Evolutionary conservation across 1,140 invertebrate genomes (phyloP).

Genomic region (Papilio aristodemus): DNA sequence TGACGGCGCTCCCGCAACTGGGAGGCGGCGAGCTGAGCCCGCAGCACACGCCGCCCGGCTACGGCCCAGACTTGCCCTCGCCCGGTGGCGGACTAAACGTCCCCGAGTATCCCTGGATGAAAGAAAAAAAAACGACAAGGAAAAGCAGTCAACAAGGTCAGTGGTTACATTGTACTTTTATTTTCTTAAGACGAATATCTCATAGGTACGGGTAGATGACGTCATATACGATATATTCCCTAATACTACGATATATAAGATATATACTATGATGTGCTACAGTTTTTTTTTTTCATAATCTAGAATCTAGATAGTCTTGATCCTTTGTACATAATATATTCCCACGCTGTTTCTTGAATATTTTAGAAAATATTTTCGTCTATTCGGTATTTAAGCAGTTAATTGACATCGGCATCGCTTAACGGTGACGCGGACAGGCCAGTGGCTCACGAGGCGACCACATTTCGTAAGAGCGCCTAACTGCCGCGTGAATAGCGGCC

Average conservation of each 20-base stretch:
- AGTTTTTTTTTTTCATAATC: background rate
- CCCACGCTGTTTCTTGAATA: background rate
- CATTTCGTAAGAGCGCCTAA: slow-evolving; percentile 70
- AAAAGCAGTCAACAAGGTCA: slow-evolving; percentile 95
- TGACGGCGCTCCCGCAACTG: slow-evolving; percentile 89
- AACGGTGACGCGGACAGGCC: slow-evolving; percentile 42
- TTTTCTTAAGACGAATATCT: background rate
- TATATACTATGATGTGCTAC: background rate
- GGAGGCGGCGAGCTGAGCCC: slow-evolving; percentile 82
- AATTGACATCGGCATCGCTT: slow-evolving; percentile 42
- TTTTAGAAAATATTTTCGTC: background rate
- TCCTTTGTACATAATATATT: background rate
- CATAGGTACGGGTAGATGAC: no score
- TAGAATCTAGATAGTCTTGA: background rate
- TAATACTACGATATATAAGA: background rate
- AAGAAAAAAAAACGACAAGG: slow-evolving; percentile 96
- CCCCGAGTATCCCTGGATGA: slow-evolving; percentile 98
- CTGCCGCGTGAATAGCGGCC: slow-evolving; percentile 69
- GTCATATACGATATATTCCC: no score
- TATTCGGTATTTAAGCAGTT: slow-evolving; percentile 35
- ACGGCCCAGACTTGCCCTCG: slow-evolving; percentile 82
- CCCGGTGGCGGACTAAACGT: slow-evolving; percentile 88
- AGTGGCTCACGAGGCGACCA: slow-evolving; percentile 54
- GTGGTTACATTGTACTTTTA: slow-evolving; percentile 41
- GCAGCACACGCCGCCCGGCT: slow-evolving; percentile 80